Evolutionary conservation across 2,888 invertebrate genomes (phyloP), one percentile per base, ranked within the genome.

Genomic region (Zhengitettix transpicula): DNA sequence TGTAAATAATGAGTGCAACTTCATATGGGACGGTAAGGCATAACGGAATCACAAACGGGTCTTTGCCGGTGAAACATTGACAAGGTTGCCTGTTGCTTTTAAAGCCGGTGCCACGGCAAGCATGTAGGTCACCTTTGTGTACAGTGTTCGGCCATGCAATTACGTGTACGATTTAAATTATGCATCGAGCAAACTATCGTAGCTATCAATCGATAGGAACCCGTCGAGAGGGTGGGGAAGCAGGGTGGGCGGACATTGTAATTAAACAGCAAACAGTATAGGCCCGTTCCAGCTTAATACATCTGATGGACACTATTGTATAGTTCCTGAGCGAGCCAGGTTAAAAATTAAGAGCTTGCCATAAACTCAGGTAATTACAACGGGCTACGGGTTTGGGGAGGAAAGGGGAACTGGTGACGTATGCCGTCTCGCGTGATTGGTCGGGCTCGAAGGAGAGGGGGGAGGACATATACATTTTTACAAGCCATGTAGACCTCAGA

Each of bases 151-250:
- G 61, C 58, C 61, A 60, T 60, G 63, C 63, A 63, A 63, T 63
- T 63, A 61, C 58, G 61, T 63, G 58, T 60, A 56, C 60, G 44
- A 54, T 58, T 63, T 63, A 57, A 63, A 63, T 63, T 63, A 63
- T 63, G 57, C 61, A 61, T 54, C 57, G 57, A 41, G 55, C 61
- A 63, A 63, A 63, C 63, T 63, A 63, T 63, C 59, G 57, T 53
- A 56, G 42, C 51, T 61, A 58, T 56, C 60, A 60, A 60, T 60
- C 62, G 62, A 60, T 62, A 53, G 56, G 53, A 17, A 15, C 16
- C n/a, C 17, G 12, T 17, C 12, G 53, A 53, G 53, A 14, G 53
- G 28, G 17, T 28, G 53, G 28, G 16, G 17, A 17, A 9, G 53
- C 12, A 11, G 41, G 56, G 44, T 42, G 15, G 52, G 28, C 15